Conservation (phyloP, 1,140 invertebrate genomes). For the Pseudomyrmex cubaensis region DNA sequence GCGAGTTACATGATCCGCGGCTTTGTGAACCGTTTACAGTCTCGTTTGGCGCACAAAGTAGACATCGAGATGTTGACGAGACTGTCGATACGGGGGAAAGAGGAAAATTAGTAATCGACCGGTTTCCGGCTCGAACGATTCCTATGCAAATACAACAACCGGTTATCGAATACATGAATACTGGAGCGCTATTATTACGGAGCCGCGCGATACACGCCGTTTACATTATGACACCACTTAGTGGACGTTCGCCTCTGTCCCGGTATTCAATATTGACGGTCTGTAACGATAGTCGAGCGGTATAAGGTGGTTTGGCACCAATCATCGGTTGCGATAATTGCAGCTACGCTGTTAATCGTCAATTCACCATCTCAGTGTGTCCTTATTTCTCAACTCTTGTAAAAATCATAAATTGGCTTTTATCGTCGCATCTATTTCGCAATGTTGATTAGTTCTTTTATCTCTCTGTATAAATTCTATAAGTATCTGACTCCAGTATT, state of each 20-base stretch:
- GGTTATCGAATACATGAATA: constrained; percentile 15
- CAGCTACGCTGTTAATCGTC: neutral
- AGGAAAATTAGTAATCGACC: constrained; percentile 1
- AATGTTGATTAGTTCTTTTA: no score
- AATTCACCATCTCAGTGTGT: neutral
- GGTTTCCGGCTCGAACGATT: neutral
- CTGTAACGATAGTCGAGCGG: neutral
- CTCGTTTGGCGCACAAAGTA: neutral
- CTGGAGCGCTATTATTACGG: neutral
- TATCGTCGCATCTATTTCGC: no score
- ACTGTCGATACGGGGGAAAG: neutral
- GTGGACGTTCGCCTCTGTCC: neutral
- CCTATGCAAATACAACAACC: neutral
- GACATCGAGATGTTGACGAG: neutral
- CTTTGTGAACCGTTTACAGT: constrained; percentile 16
- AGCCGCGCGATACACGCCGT: neutral
- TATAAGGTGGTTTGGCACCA: constrained; percentile 14
- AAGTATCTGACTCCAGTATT: neutral
- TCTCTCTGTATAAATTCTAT: no score
- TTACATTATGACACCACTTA: neutral
- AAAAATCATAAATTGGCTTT: no score
- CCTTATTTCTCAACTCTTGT: no score
- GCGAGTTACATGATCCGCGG: neutral
- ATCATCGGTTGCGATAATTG: constrained; percentile 10
- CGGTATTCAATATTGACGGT: constrained; percentile 3